Conservation (phyloP, 2,113 vertebrate species). For the Stictonetta naevosa region DNA sequence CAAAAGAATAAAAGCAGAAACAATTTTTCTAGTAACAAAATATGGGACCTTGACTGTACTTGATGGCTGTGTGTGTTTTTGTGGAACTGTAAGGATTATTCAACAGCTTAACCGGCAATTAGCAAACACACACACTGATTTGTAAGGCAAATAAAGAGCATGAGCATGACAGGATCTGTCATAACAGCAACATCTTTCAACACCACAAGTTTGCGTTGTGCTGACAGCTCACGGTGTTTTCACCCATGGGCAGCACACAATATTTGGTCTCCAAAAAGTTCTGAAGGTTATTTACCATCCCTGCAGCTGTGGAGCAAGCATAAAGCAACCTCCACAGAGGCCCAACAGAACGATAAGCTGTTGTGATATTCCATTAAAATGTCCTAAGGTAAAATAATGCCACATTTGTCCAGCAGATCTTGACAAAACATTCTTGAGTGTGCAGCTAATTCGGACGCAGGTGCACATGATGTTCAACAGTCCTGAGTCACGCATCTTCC, state of each 20-base stretch:
- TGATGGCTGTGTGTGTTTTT: background rate
- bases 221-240: background rate
- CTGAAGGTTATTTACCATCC: background rate
- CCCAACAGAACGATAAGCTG: background rate
- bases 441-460: background rate
- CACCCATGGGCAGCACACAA: background rate
- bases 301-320: background rate
- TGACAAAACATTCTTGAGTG: background rate
- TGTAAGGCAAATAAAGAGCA: background rate
- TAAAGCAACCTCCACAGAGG: background rate
- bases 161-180: background rate
- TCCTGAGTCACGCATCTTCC: slow-evolving; percentile 6
- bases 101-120: background rate
- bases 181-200: background rate
- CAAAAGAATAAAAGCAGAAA: background rate
- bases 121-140: background rate
- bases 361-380: background rate
- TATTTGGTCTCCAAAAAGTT: background rate
- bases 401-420: slow-evolving; percentile 36
- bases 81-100: background rate
- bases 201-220: background rate
- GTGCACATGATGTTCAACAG: background rate
- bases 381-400: background rate
- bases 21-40: background rate
- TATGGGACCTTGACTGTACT: background rate